Evolutionary conservation across 92 coral and sea anemone species (phyloP), one percentile per base, ranked within the genome.

Genomic region (Palythoa grandiflora): DNA sequence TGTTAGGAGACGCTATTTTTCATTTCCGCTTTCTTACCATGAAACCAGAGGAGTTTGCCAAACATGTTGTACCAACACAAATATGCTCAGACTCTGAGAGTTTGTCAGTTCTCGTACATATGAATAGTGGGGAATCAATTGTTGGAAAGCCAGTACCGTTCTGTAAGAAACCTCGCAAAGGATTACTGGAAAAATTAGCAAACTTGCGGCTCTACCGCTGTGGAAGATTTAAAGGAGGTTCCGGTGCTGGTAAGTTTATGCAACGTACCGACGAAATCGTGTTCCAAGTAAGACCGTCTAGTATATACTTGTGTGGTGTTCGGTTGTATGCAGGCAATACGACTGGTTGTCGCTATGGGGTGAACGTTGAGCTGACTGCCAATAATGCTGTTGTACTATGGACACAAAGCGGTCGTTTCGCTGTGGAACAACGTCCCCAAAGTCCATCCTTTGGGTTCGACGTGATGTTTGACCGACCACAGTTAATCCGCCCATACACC

Each of bases 41-140:
- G 87, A 77, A 88, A 6, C 89, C 77, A 10, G 79, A 81, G 37
- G 84, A 89, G 68, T 92, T 92, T 73, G 79, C 52, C 8, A 50
- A 87, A n/a, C 68, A 60, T 38, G 91, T 92, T 3, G 75, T 87
- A 60, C 75, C 91, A 11, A 65, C 95, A 20, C 73, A 86, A n/a
- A 76, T 92, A 35, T 88, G 84, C 1, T 73, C 89, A 3, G 89
- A 78, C 72, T 35, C 57, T 61, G 94, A 92, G 37, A 35, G 71
- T 3, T 61, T 16, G 55, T 51, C 11, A 6, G 55, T 51, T 51
- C 55, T 51, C 8, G 11, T 11, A 51, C 11, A 6, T 51, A 6
- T 51, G 55, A 11, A 6, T 6, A 11, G 8, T 51, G 55, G 55
- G 6, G 6, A 6, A 6, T 51, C 55, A 51, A 11, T 11, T 51